A percentile compares a stretch with the other conserved stretches of the same genome.
These are phyloP conservation scores for Lophura nycthemera DNA, from an alignment of 2,113 vertebrate species.

Conservation along the genomic window DNA sequence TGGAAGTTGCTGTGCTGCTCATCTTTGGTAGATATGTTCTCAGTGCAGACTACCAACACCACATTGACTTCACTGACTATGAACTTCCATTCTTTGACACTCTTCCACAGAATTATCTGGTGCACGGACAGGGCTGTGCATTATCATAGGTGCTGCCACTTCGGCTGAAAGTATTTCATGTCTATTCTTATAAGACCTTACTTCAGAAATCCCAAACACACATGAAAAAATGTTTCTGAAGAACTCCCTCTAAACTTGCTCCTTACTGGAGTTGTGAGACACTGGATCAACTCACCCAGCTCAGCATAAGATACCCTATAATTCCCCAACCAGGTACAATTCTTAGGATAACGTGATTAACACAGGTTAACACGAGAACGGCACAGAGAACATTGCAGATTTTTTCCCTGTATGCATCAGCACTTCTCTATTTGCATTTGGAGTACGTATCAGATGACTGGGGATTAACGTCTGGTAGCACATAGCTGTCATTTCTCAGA, in stretches of 20 bases:
- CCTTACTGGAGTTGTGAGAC: no score
- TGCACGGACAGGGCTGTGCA: not conserved
- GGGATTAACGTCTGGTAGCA: not conserved
- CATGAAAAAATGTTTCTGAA: not conserved
- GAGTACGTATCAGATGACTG: not conserved
- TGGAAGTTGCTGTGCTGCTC: not conserved
- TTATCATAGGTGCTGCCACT: not conserved
- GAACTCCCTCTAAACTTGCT: not conserved
- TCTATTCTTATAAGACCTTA: no score
- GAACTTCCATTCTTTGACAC: not conserved
- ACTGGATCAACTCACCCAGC: not conserved
- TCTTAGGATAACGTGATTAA: not conserved
- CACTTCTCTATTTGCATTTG: slow-evolving; percentile 9
- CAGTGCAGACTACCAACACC: accelerated
- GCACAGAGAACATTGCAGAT: not conserved
- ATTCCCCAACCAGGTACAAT: not conserved
- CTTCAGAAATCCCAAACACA: not conserved
- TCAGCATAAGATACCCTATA: not conserved
- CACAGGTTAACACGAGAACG: not conserved
- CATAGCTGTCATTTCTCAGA: not conserved
- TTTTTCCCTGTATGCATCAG: slow-evolving; percentile 6
- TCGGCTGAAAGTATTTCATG: not conserved
- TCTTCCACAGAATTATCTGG: not conserved
- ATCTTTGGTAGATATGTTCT: not conserved
- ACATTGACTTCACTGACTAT: not conserved